phyloP scores from a whole-genome alignment of 2,888 invertebrate genomes.

The Ametastegia equiseti region DNA sequence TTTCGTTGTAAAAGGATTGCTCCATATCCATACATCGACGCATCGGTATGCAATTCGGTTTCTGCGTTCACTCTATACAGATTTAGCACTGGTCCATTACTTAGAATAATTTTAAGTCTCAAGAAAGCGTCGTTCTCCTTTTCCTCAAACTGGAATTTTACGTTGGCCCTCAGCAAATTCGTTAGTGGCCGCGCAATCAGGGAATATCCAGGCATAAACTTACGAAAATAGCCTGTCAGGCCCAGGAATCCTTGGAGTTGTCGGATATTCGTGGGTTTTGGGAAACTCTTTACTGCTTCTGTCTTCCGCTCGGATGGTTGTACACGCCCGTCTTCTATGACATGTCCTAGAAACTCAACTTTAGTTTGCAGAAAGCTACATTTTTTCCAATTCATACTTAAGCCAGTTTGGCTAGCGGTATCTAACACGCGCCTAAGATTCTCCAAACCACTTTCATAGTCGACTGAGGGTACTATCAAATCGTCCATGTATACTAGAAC shows the following conservation, averaged over 20 bases:
- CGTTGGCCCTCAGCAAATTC: constrained; percentile 48
- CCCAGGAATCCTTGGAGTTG: constrained; percentile 56
- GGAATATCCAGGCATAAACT: constrained; percentile 54
- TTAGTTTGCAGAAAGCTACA: constrained; percentile 53
- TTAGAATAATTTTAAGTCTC: constrained; percentile 48
- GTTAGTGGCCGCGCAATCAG: constrained; percentile 51
- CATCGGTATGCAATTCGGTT: constrained; percentile 55
- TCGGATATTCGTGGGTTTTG: constrained; percentile 48
- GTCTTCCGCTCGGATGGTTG: constrained; percentile 54
- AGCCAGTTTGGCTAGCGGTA: constrained; percentile 51
- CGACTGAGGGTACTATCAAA: constrained; percentile 52
- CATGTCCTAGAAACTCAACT: constrained; percentile 56
- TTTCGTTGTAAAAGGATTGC: constrained; percentile 57
- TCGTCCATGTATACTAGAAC: constrained; percentile 56
- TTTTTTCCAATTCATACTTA: constrained; percentile 58
- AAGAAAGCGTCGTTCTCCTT: constrained; percentile 53
- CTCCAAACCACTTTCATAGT: constrained; percentile 46
- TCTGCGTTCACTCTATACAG: constrained; percentile 51
- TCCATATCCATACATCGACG: constrained; percentile 52
- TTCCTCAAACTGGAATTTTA: constrained; percentile 50
- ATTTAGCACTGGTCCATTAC: constrained; percentile 49
- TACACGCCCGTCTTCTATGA: constrained; percentile 50
- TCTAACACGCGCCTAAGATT: constrained; percentile 52
- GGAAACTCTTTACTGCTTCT: constrained; percentile 54
- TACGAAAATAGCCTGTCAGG: constrained; percentile 54